Evolutionary conservation across 2,888 invertebrate genomes (phyloP).

Genomic region (Caenorhabditis auriculariae): DNA sequence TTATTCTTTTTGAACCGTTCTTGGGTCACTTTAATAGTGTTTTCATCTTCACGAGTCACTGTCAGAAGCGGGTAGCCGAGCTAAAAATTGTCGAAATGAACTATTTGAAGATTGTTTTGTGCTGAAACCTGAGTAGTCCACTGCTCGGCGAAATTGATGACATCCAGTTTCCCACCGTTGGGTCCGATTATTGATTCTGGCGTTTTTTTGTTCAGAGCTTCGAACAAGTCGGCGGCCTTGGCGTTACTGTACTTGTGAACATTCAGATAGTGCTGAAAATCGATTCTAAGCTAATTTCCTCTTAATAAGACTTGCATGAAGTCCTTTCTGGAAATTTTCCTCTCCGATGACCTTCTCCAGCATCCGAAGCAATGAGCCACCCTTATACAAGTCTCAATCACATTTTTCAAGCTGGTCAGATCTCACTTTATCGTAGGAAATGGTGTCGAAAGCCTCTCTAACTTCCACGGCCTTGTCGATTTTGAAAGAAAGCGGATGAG

Average conservation of each 20-base stretch:
- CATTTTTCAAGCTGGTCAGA: too few relatives aligned
- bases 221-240: conserved; percentile 81
- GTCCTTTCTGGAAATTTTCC: conserved; percentile 42
- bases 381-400: too few relatives aligned
- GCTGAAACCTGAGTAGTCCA: conserved; percentile 75
- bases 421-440: conserved; percentile 80
- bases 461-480: conserved; percentile 85
- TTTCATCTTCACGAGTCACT: conserved; percentile 25
- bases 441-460: conserved; percentile 82
- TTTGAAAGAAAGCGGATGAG: conserved; percentile 81
- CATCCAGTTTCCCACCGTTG: conserved; percentile 41
- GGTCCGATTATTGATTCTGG: conserved; percentile 58
- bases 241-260: conserved; percentile 75
- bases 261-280: conserved; percentile 76
- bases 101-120: conserved; percentile 65
- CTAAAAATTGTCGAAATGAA: conserved; percentile 1
- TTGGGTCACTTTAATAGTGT: conserved; percentile 37
- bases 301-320: conserved; percentile 30
- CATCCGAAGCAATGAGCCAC: conserved; percentile 49
- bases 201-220: conserved; percentile 71
- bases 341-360: conserved; percentile 44
- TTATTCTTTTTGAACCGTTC: conserved; percentile 43
- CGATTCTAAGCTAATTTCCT: not conserved
- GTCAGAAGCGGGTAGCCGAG: conserved; percentile 43
- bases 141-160: conserved; percentile 72